phyloP scores from a whole-genome alignment of 2,113 vertebrate genomes.

The Barnardius zonarius region DNA sequence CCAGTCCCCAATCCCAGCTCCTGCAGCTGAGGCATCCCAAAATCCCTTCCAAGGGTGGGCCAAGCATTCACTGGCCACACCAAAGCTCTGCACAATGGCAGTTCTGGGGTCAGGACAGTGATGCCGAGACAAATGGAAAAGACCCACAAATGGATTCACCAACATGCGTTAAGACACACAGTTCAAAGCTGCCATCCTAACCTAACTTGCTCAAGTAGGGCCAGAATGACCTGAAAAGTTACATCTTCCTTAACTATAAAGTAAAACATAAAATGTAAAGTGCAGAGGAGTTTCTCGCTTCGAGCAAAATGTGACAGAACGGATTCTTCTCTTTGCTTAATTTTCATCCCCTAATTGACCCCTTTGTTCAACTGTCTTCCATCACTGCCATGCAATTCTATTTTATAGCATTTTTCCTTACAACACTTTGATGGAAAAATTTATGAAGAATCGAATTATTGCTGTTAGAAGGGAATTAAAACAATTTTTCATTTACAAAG shows the following conservation, averaged over 20 bases:
- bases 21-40: not conserved
- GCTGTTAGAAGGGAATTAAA: constrained; percentile 86
- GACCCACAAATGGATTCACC: rapidly evolving
- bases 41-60: not conserved
- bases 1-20: not conserved
- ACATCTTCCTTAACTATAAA: not conserved
- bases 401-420: constrained; percentile 75
- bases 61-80: rapidly evolving
- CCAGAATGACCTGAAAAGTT: constrained; percentile 8
- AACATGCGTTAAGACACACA: not conserved
- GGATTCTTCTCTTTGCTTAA: constrained; percentile 46
- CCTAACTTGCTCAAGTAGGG: not conserved
- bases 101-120: rapidly evolving
- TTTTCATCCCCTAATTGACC: constrained; percentile 65
- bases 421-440: constrained; percentile 83
- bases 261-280: constrained; percentile 17
- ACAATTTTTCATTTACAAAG: constrained; percentile 85
- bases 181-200: not conserved
- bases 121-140: not conserved
- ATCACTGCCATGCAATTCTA: constrained; percentile 51
- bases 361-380: constrained; percentile 43
- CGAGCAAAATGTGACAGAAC: constrained; percentile 18
- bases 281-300: not conserved
- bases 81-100: not conserved
- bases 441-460: constrained; percentile 87